A percentile compares a stretch with the other conserved stretches of the same genome.
Conservation (phyloP, 2,888 invertebrate genomes). For the Branchellion lobata region DNA sequence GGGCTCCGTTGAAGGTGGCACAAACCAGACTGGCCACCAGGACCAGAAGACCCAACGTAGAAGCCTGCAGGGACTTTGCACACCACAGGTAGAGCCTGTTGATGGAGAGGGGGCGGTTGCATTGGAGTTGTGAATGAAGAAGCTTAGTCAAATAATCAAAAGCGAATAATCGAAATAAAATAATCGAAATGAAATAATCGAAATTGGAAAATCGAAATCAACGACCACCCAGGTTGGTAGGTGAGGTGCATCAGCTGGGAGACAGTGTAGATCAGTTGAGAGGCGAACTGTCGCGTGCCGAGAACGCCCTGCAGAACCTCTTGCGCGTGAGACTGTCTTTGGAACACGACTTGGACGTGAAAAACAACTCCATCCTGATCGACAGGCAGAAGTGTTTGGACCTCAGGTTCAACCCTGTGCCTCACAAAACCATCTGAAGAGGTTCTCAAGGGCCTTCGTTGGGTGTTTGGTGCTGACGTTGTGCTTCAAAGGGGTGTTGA, state of each 20-base stretch:
- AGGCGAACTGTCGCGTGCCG: constrained; percentile 71
- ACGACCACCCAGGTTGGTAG: constrained; percentile 78
- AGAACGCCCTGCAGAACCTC: constrained; percentile 66
- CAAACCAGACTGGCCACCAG: constrained; percentile 87
- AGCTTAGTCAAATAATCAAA: too few species aligned
- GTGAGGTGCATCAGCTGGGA: constrained; percentile 81
- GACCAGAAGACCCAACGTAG: constrained; percentile 82
- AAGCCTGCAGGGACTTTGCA: constrained; percentile 82
- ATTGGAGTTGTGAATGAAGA: too few species aligned
- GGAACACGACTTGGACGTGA: constrained; percentile 81
- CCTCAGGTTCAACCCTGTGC: constrained; percentile 66
- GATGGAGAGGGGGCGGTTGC: background rate
- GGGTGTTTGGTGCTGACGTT: too few species aligned
- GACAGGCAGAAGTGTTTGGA: constrained; percentile 93
- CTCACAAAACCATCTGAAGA: background rate
- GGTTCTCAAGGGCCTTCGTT: too few species aligned
- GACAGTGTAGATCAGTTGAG: constrained; percentile 79
- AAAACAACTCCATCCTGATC: constrained; percentile 85
- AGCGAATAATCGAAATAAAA: too few species aligned
- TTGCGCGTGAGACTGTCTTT: constrained; percentile 78
- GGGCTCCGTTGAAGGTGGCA: constrained; percentile 63
- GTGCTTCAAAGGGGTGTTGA: too few species aligned
- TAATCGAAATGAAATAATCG: too few species aligned
- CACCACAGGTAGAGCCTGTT: constrained; percentile 70
- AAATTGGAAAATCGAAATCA: too few species aligned